Evolutionary conservation across 2,113 vertebrate species (phyloP).

Genomic region (Piaya cayana): DNA sequence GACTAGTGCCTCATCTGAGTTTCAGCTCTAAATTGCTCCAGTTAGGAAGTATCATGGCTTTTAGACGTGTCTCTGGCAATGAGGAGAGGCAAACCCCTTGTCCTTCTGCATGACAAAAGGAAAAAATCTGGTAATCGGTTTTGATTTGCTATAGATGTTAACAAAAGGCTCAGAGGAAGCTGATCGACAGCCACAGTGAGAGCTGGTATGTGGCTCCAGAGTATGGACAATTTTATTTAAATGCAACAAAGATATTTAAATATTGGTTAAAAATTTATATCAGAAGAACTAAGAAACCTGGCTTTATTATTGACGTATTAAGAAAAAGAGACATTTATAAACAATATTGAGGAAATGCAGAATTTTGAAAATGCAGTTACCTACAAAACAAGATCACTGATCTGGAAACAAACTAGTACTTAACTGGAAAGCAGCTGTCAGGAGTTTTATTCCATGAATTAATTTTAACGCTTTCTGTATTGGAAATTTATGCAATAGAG

Average conservation of each 20-base stretch:
- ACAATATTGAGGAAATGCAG: not conserved
- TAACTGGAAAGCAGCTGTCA: not conserved
- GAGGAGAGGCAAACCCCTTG: not conserved
- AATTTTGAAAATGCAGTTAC: slow-evolving; percentile 8
- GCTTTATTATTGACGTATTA: not conserved
- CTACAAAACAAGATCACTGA: not conserved
- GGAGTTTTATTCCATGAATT: slow-evolving; percentile 16
- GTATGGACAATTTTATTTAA: not conserved
- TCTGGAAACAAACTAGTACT: slow-evolving; percentile 13
- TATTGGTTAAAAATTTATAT: not conserved
- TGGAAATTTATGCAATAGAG: not conserved
- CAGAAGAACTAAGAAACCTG: not conserved
- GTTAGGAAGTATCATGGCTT: not conserved
- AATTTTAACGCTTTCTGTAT: not conserved
- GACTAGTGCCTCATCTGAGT: not conserved
- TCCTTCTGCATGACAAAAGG: not conserved
- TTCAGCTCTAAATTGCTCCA: not conserved
- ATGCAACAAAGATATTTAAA: not conserved
- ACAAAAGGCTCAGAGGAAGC: not conserved
- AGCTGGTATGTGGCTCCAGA: not conserved
- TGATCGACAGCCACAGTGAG: not conserved
- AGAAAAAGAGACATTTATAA: not conserved
- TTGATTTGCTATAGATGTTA: not conserved
- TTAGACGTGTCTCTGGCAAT: not conserved
- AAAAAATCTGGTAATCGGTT: not conserved